These are phyloP conservation scores for Lydus trimaculatus DNA, from an alignment of 2,888 invertebrate species.

Conservation along the genomic window DNA sequence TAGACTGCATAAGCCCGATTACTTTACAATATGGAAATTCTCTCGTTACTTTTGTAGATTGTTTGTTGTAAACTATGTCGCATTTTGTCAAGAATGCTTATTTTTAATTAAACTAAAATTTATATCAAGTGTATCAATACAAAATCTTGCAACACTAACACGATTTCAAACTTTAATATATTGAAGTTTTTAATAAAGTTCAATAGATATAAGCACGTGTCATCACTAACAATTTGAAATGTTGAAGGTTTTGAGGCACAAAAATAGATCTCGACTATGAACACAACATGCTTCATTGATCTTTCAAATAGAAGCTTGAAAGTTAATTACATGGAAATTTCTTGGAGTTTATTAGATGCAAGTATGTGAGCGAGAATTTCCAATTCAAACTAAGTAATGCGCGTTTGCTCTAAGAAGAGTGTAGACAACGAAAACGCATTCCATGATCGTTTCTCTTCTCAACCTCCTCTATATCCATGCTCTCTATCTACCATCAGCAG, in stretches of 20 bases:
- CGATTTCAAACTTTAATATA: neutral
- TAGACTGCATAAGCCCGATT: too few relatives aligned
- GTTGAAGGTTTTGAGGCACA: constrained; percentile 2
- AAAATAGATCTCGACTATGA: constrained; percentile 37
- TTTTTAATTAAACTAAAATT: neutral
- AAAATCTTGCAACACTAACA: too few relatives aligned
- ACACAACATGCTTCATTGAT: constrained; percentile 52
- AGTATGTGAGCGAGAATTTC: constrained; percentile 62
- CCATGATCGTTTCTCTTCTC: constrained; percentile 43
- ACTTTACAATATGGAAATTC: constrained; percentile 29
- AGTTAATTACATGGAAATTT: constrained; percentile 62
- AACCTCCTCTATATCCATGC: neutral
- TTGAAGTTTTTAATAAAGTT: neutral
- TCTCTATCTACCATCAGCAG: too few relatives aligned
- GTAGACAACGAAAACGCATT: constrained; percentile 49
- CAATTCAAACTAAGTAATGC: constrained; percentile 60
- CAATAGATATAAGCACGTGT: constrained; percentile 1
- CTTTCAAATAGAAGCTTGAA: constrained; percentile 53
- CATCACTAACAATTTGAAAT: constrained; percentile 1
- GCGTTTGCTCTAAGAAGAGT: constrained; percentile 35
- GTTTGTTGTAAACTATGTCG: neutral
- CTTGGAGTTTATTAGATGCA: constrained; percentile 61
- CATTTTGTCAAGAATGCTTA: neutral
- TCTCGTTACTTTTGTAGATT: too few relatives aligned
- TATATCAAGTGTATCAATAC: neutral